Conservation (phyloP, 2,113 vertebrate genomes). For the Mellivora capensis region DNA sequence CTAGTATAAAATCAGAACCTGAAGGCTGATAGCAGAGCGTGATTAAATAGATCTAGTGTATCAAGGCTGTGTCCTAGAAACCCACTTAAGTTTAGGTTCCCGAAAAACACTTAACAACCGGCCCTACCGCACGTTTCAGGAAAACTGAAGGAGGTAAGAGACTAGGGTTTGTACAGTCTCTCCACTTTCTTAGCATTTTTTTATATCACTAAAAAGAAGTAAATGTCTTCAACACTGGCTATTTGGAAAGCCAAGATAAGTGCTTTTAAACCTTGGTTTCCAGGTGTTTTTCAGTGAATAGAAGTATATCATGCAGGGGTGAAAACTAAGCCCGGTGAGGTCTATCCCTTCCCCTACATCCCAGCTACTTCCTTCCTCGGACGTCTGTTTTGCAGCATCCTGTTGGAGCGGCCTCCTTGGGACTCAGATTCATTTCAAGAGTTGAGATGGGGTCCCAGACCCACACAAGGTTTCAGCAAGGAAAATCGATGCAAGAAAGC, state of each 20-base stretch:
- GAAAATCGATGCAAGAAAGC: background rate
- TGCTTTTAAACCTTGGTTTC: background rate
- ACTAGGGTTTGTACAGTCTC: background rate
- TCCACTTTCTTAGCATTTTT: background rate
- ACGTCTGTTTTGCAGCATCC: background rate
- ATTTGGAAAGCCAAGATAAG: background rate
- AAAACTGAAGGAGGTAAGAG: background rate
- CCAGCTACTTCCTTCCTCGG: background rate
- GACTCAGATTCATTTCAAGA: background rate
- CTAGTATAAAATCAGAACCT: background rate
- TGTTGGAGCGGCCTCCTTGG: background rate
- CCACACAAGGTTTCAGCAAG: background rate
- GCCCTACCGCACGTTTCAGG: background rate
- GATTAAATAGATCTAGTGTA: background rate
- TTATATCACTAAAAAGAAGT: background rate
- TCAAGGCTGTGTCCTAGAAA: background rate
- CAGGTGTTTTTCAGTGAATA: background rate
- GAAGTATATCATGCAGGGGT: background rate
- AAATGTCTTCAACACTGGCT: too few relatives aligned
- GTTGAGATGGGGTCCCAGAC: background rate
- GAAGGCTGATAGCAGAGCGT: background rate
- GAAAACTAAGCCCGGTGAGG: background rate
- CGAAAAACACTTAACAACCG: background rate
- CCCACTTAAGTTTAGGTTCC: background rate
- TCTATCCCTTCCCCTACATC: background rate